Conservation (phyloP, 2,797 vertebrate genomes). For the Kryptolebias ocellatus region DNA sequence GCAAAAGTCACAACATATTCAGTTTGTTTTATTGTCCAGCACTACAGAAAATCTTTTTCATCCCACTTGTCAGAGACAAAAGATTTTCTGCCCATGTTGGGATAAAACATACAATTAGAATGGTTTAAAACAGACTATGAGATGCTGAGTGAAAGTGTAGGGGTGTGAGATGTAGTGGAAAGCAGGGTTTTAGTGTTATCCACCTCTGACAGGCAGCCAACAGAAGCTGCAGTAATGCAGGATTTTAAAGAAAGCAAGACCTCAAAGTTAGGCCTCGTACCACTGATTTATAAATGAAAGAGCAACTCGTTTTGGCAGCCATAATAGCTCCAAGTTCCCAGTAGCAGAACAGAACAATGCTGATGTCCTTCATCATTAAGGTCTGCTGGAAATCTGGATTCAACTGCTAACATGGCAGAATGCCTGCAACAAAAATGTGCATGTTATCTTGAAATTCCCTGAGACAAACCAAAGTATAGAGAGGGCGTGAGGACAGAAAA, state of each 20-base stretch:
- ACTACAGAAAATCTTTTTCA: too few species aligned
- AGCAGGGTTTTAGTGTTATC: constrained; percentile 11
- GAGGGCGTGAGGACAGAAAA: neutral
- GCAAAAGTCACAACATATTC: too few species aligned
- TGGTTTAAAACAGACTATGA: too few species aligned
- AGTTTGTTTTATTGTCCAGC: too few species aligned
- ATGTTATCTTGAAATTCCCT: constrained; percentile 18
- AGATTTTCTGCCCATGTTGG: too few species aligned
- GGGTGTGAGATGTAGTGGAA: too few species aligned
- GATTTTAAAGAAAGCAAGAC: constrained; percentile 33
- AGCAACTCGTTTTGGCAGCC: constrained; percentile 45
- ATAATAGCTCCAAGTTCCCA: constrained; percentile 22
- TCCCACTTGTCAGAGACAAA: too few species aligned
- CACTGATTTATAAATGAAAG: constrained; percentile 49
- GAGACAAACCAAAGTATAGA: neutral
- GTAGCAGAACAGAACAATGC: constrained; percentile 35
- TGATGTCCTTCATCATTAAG: constrained; percentile 41
- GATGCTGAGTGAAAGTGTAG: too few species aligned
- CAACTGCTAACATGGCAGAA: constrained; percentile 5
- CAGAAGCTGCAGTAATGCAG: constrained; percentile 25
- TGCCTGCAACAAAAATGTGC: constrained; percentile 35
- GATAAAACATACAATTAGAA: too few species aligned
- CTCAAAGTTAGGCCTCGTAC: constrained; percentile 34
- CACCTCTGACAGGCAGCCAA: constrained; percentile 31
- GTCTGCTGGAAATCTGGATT: constrained; percentile 31